A percentile compares a stretch with the other conserved stretches of the same genome.
Conservation (phyloP, 2,888 invertebrate species). For the Abrostola triplasia region DNA sequence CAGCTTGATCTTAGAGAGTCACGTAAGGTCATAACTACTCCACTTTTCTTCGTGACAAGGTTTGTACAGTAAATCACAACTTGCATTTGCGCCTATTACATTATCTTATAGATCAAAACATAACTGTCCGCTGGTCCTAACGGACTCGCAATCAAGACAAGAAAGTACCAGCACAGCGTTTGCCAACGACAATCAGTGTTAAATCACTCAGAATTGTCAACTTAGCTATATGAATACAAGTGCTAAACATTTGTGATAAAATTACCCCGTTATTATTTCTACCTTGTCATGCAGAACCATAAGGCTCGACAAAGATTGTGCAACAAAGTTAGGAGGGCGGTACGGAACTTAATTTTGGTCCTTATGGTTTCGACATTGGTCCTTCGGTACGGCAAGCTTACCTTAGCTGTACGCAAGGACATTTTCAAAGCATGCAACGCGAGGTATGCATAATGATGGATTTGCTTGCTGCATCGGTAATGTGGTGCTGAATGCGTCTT, state of each 20-base stretch:
- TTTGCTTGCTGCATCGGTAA: slow-evolving; percentile 74
- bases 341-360: slow-evolving; percentile 22
- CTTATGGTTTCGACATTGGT: slow-evolving; percentile 23
- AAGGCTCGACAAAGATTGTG: slow-evolving; percentile 38
- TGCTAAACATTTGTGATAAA: slow-evolving; percentile 53
- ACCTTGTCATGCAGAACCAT: slow-evolving; percentile 57
- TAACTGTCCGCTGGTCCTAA: slow-evolving; percentile 28
- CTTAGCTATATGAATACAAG: slow-evolving; percentile 42
- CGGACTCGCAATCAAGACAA: slow-evolving; percentile 40
- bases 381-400: slow-evolving; percentile 24
- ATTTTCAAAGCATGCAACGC: slow-evolving; percentile 68
- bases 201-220: slow-evolving; percentile 50
- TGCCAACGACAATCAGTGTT: slow-evolving; percentile 45
- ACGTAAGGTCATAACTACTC: slow-evolving; percentile 22
- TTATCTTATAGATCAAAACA: slow-evolving; percentile 43
- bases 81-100: slow-evolving; percentile 26
- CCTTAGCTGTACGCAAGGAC: slow-evolving; percentile 64
- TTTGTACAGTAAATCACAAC: slow-evolving; percentile 33
- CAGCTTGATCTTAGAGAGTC: background rate
- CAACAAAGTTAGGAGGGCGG: slow-evolving; percentile 20
- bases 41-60: slow-evolving; percentile 28
- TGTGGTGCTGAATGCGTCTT: slow-evolving; percentile 59
- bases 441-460: slow-evolving; percentile 74
- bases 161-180: slow-evolving; percentile 33
- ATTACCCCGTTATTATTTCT: slow-evolving; percentile 59